A percentile compares a stretch with the other conserved stretches of the same genome.
phyloP scores from a whole-genome alignment of 2,113 vertebrate genomes.

The Chloropsis hardwickii region DNA sequence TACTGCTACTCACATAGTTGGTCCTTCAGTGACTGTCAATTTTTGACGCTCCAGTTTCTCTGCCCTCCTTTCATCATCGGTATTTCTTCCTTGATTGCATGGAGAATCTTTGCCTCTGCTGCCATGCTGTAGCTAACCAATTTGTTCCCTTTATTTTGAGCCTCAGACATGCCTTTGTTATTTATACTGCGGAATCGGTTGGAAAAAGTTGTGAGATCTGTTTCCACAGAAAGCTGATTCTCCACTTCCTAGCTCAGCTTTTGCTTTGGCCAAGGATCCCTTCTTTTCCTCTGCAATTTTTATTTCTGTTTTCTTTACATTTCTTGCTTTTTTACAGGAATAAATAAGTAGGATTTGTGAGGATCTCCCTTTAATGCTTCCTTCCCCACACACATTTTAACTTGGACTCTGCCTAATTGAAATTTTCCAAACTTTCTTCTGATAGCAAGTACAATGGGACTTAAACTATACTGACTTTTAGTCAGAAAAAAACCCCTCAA shows the following conservation, averaged over 20 bases:
- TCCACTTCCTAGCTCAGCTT: neutral
- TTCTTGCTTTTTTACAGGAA: neutral
- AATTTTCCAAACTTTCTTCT: neutral
- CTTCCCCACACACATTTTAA: neutral
- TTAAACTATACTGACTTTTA: neutral
- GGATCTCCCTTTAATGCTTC: neutral
- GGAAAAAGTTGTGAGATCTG: neutral
- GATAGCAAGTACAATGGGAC: neutral
- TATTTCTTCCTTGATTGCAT: neutral
- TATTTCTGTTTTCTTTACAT: neutral
- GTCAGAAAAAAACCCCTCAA: neutral
- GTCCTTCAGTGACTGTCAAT: neutral
- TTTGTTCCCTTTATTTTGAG: neutral
- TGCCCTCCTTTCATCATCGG: neutral
- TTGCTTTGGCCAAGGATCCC: neutral
- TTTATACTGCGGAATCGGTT: neutral
- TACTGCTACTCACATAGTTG: neutral
- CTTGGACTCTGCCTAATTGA: neutral
- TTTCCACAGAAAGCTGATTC: neutral
- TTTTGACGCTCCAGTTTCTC: constrained; percentile 38
- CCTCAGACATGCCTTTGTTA: neutral
- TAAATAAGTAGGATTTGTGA: neutral
- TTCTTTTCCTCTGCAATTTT: neutral
- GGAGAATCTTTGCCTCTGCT: neutral
- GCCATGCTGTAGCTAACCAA: neutral